phyloP scores from a whole-genome alignment of 2,888 invertebrate genomes.

The Melinopterus prodromus region DNA sequence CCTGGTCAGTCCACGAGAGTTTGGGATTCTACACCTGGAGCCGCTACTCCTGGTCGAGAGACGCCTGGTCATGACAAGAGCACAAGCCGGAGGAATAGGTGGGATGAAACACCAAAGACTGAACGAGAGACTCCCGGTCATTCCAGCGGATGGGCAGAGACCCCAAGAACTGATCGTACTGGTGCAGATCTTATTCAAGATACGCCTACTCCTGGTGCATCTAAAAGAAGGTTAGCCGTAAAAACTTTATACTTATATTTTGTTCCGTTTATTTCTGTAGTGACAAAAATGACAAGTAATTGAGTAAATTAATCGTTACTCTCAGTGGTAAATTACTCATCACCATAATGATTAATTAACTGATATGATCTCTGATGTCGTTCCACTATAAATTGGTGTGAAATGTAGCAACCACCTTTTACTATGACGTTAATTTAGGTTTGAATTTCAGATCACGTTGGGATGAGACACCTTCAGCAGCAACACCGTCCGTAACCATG shows the following conservation, averaged over 20 bases:
- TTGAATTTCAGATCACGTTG: constrained; percentile 75
- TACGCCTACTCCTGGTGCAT: constrained; percentile 93
- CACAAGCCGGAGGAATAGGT: constrained; percentile 89
- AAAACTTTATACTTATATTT: too few relatives aligned
- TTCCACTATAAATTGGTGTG: too few relatives aligned
- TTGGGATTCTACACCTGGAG: constrained; percentile 98
- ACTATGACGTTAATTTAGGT: not conserved
- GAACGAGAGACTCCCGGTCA: constrained; percentile 97
- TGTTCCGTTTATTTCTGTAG: too few relatives aligned
- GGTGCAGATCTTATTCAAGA: constrained; percentile 73
- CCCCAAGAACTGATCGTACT: constrained; percentile 93
- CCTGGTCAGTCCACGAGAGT: constrained; percentile 88
- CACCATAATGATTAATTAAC: not conserved
- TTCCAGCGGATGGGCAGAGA: constrained; percentile 96
- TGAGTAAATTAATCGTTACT: too few relatives aligned
- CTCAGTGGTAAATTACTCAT: not conserved
- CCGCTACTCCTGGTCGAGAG: constrained; percentile 84
- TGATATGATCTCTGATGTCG: too few relatives aligned
- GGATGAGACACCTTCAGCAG: constrained; percentile 93
- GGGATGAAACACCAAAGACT: constrained; percentile 99
- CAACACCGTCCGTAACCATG: constrained; percentile 66
- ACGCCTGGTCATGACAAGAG: constrained; percentile 72
- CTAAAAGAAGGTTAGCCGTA: constrained; percentile 76
- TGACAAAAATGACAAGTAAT: too few relatives aligned
- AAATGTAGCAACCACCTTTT: not conserved